These are phyloP conservation scores for Erithacus rubecula DNA, from an alignment of 2,797 vertebrate genomes.

Conservation along the genomic window DNA sequence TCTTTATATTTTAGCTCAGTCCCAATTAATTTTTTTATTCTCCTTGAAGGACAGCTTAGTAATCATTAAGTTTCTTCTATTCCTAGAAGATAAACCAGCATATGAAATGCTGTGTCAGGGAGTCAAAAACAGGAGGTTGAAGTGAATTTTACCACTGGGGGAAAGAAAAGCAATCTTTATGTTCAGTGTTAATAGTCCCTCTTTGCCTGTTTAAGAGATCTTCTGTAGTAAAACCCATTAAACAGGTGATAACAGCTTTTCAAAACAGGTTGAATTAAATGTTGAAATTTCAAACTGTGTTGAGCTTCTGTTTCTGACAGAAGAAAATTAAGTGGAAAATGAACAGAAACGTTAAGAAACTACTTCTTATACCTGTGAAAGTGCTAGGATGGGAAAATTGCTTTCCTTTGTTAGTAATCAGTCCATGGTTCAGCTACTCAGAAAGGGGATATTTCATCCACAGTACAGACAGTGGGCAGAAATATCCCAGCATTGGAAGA, in stretches of 20 bases:
- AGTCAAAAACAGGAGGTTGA: not conserved
- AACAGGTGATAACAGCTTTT: constrained; percentile 21
- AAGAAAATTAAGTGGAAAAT: constrained; percentile 28
- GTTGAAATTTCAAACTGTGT: not conserved
- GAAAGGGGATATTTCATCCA: not conserved
- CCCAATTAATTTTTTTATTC: not conserved
- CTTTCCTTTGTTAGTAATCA: not conserved
- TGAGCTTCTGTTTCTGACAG: not conserved
- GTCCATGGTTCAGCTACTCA: not conserved
- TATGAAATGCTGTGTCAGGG: not conserved
- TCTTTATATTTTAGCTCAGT: not conserved
- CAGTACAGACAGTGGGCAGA: not conserved
- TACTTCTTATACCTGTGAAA: not conserved
- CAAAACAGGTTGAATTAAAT: constrained; percentile 30
- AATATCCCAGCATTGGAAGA: not conserved
- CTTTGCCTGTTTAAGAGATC: not conserved
- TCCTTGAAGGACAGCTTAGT: constrained; percentile 6
- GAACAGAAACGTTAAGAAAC: not conserved
- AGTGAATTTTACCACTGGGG: not conserved
- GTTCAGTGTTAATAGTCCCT: not conserved
- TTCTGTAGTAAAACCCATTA: not conserved
- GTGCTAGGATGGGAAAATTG: not conserved
- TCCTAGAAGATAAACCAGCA: not conserved
- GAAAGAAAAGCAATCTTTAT: not conserved
- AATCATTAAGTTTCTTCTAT: not conserved